These are phyloP conservation scores for Penelope pileata DNA, from an alignment of 2,113 vertebrate species.

Conservation along the genomic window DNA sequence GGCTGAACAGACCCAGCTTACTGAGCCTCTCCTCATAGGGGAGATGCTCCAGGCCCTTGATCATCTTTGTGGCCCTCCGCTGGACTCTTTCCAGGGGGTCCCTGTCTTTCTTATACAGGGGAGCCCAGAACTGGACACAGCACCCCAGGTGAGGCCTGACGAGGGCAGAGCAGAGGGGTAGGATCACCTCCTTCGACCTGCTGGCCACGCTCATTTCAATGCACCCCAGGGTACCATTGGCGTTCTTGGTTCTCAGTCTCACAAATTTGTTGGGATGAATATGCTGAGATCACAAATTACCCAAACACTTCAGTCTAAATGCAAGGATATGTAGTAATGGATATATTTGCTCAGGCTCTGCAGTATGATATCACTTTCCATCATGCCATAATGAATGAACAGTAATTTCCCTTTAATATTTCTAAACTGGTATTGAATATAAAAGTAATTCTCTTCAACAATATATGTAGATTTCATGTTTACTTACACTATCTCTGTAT, in stretches of 20 bases:
- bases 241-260: not conserved
- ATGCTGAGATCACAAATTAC: not conserved
- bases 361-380: not conserved
- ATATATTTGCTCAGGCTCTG: not conserved
- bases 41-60: too few relatives aligned
- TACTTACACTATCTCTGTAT: constrained; percentile 90
- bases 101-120: too few relatives aligned
- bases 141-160: too few relatives aligned
- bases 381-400: not conserved
- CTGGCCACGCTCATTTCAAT: too few relatives aligned
- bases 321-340: not conserved
- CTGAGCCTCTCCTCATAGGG: too few relatives aligned
- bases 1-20: too few relatives aligned
- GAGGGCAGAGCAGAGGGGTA: too few relatives aligned
- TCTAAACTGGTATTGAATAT: not conserved
- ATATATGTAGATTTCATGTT: not conserved
- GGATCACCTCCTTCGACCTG: too few relatives aligned
- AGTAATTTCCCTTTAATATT: not conserved
- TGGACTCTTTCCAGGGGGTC: too few relatives aligned
- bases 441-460: not conserved
- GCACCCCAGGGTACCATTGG: too few relatives aligned
- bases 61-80: too few relatives aligned
- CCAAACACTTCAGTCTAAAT: not conserved
- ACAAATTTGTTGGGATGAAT: not conserved
- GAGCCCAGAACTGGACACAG: too few relatives aligned